A percentile compares a stretch with the other conserved stretches of the same genome.
These are phyloP conservation scores for Lamprotornis superbus DNA, from an alignment of 2,113 vertebrate species.

Conservation along the genomic window DNA sequence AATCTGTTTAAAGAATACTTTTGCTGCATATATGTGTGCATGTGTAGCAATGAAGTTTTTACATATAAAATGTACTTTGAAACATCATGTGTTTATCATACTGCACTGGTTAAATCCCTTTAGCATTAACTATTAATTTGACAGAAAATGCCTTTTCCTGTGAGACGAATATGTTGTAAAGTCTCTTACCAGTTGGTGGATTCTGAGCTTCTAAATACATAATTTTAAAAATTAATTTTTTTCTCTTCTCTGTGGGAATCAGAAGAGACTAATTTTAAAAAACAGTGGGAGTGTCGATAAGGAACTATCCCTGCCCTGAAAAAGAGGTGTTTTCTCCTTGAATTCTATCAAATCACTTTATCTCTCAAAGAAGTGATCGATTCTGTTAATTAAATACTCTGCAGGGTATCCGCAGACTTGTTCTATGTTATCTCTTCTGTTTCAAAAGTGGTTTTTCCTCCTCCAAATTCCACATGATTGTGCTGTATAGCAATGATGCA, in stretches of 20 bases:
- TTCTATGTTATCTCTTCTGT: neutral
- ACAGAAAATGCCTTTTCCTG: neutral
- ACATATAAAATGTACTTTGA: neutral
- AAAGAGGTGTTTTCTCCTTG: neutral
- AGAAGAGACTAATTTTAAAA: slow-evolving; percentile 9
- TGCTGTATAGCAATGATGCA: neutral
- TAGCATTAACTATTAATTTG: neutral
- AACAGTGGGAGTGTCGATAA: slow-evolving; percentile 9
- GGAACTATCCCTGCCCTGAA: neutral
- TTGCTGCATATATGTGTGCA: neutral
- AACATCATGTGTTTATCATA: neutral
- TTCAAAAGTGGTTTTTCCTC: neutral
- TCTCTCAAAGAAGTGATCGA: neutral
- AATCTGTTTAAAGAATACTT: neutral
- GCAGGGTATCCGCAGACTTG: neutral
- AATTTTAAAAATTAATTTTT: neutral
- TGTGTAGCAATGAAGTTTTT: neutral
- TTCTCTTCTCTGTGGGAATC: neutral
- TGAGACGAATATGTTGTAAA: neutral
- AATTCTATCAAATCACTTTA: neutral
- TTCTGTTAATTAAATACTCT: slow-evolving; percentile 35
- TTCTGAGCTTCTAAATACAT: neutral
- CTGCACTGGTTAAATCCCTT: neutral
- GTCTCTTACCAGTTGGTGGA: neutral
- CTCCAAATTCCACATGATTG: neutral